Evolutionary conservation across 2,113 vertebrate species (phyloP).

Genomic region (Vulpes ferrilata): DNA sequence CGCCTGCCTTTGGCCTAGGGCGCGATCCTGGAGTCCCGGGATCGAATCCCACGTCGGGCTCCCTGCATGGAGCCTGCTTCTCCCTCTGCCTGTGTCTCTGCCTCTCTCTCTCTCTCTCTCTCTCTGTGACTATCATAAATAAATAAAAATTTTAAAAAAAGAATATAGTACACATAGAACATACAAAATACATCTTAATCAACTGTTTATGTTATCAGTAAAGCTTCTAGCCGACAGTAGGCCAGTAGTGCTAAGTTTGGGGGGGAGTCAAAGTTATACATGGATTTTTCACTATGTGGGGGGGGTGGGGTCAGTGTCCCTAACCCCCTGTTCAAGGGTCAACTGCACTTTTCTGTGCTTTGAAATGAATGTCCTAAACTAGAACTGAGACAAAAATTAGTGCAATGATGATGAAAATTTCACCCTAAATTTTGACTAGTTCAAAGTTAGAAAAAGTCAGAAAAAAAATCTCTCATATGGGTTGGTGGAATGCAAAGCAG

Average conservation of each 20-base stretch:
- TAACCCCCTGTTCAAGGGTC: neutral
- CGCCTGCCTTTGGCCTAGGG: too few relatives aligned
- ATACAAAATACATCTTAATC: neutral
- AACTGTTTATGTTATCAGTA: neutral
- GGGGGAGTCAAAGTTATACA: neutral
- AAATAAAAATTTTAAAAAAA: too few relatives aligned
- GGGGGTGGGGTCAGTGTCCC: neutral
- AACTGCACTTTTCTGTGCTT: neutral
- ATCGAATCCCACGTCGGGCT: too few relatives aligned
- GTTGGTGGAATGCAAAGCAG: neutral
- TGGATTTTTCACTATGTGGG: neutral
- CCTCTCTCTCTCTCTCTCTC: too few relatives aligned
- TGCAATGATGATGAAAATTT: neutral
- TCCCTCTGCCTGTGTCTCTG: too few relatives aligned
- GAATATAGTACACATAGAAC: neutral
- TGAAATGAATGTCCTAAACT: constrained; percentile 34
- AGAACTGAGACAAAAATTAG: constrained; percentile 37
- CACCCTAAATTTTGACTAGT: neutral
- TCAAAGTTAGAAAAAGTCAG: neutral
- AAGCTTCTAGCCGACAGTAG: neutral
- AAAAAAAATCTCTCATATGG: neutral
- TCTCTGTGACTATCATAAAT: too few relatives aligned
- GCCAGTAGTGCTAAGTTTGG: neutral
- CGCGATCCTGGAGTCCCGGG: too few relatives aligned
- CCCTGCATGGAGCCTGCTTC: too few relatives aligned